Evolutionary conservation across 2,888 invertebrate species (phyloP), one percentile per base, ranked within the genome.

Genomic region (Drosophila pseudotalamancana): DNA sequence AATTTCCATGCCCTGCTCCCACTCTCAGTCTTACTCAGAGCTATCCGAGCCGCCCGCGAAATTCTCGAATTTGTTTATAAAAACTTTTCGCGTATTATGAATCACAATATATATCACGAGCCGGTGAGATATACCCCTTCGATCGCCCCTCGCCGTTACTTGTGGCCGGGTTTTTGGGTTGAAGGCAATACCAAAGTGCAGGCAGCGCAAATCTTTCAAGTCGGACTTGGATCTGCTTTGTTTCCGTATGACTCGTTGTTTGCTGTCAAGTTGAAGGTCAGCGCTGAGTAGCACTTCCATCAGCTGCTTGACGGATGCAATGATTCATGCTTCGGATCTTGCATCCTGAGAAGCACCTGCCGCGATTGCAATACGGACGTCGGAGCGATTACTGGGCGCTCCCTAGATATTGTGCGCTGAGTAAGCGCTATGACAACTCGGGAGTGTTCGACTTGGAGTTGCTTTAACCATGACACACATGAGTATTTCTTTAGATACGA

Each of bases 171-270:
- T 72, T 37, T 49, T 49, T 35, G 46, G 64, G 81, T 80, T 80
- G 77, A 87, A 80, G 87, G 85, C 77, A 63, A 79, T 76, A 79
- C 68, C 79, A 68, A 82, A 79, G 83, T 82, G 82, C 78, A 75
- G 59, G 51, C 78, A 37, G 34, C 42, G 23, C 66, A 53, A 37
- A 49, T 72, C 51, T 57, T 48, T 43, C 35, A 66, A 71, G 66
- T 65, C 42, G 49, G 55, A 65, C 78, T 81, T 64, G 49, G 35
- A 75, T 43, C 46, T 19, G 49, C 60, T 77, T 71, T 77, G 85
- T 84, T 87, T 87, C 80, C 80, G 87, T 81, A 87, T 87, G 80
- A 80, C 73, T 87, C 87, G 85, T 51, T 42, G 63, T 25, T 37
- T 11, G 37, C 61, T 46, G 64, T 65, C 87, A 86, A 83, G 88